Conservation (phyloP, 2,888 invertebrate genomes). For the Deroplatys truncata region DNA sequence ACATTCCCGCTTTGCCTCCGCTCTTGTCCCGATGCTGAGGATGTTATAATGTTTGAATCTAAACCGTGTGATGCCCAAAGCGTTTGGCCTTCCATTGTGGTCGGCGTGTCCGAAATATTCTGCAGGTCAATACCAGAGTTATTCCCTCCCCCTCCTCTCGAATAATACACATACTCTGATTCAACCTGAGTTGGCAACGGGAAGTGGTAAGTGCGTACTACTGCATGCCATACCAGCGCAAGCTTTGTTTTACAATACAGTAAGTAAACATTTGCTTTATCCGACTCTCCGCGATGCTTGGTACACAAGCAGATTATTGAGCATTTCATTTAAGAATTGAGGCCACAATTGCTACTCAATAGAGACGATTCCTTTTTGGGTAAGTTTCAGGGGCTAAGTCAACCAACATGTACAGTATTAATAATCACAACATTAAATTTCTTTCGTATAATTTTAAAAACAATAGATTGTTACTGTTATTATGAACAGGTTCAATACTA, state of each 20-base stretch:
- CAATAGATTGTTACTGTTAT: too few relatives aligned
- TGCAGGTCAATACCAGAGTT: constrained; percentile 4
- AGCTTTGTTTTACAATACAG: not conserved
- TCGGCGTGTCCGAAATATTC: constrained; percentile 11
- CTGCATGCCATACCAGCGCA: not conserved
- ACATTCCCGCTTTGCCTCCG: constrained; percentile 10
- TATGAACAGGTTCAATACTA: too few relatives aligned
- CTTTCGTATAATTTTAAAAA: too few relatives aligned
- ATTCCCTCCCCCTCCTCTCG: not conserved
- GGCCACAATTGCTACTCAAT: too few relatives aligned
- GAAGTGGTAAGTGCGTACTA: not conserved
- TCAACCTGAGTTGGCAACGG: not conserved
- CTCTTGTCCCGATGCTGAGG: constrained; percentile 1
- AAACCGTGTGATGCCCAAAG: not conserved
- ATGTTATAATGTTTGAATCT: constrained; percentile 8
- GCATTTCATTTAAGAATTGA: too few relatives aligned
- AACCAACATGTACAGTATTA: too few relatives aligned
- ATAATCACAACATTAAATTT: too few relatives aligned
- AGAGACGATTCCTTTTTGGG: too few relatives aligned
- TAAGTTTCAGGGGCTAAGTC: too few relatives aligned
- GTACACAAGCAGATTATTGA: too few relatives aligned
- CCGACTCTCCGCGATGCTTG: not conserved
- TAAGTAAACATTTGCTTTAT: not conserved
- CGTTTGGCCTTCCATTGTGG: not conserved
- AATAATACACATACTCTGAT: not conserved